Evolutionary conservation across 1,140 invertebrate species (phyloP).

Genomic region (Aricia agestis): DNA sequence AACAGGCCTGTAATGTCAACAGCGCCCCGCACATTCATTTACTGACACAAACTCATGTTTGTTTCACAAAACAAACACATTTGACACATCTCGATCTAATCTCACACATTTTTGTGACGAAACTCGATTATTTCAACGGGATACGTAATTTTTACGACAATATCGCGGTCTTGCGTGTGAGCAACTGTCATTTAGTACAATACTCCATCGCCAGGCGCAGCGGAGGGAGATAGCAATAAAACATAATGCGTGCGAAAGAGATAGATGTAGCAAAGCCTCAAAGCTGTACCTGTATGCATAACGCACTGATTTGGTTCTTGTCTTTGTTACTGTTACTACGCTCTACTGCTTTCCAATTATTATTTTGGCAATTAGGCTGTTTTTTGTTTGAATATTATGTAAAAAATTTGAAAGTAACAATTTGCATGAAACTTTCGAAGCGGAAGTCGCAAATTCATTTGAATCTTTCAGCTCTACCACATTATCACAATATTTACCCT

Average conservation of each 20-base stretch:
- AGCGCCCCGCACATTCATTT: slow-evolving; percentile 67
- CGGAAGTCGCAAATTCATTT: no score
- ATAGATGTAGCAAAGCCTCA: slow-evolving; percentile 46
- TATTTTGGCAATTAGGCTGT: neutral
- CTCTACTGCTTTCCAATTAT: neutral
- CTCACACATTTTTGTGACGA: slow-evolving; percentile 25
- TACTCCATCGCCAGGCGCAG: slow-evolving; percentile 48
- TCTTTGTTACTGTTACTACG: neutral
- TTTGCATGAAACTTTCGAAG: no score
- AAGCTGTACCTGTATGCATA: slow-evolving; percentile 38
- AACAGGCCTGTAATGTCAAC: slow-evolving; percentile 66
- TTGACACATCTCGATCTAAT: slow-evolving; percentile 20
- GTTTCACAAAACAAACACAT: slow-evolving; percentile 35
- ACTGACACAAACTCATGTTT: slow-evolving; percentile 59
- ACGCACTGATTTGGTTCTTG: neutral
- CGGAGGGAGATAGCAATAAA: slow-evolving; percentile 37
- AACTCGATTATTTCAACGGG: slow-evolving; percentile 2
- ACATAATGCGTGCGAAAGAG: slow-evolving; percentile 36
- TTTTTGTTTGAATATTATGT: neutral
- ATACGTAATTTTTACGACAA: slow-evolving; percentile 21
- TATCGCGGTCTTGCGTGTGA: slow-evolving; percentile 47
- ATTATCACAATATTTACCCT: no score
- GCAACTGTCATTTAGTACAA: slow-evolving; percentile 58
- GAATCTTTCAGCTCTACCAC: no score
- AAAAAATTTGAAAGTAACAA: no score